Evolutionary conservation across 1,140 invertebrate species (phyloP).

Genomic region (Drosophila takahashii): DNA sequence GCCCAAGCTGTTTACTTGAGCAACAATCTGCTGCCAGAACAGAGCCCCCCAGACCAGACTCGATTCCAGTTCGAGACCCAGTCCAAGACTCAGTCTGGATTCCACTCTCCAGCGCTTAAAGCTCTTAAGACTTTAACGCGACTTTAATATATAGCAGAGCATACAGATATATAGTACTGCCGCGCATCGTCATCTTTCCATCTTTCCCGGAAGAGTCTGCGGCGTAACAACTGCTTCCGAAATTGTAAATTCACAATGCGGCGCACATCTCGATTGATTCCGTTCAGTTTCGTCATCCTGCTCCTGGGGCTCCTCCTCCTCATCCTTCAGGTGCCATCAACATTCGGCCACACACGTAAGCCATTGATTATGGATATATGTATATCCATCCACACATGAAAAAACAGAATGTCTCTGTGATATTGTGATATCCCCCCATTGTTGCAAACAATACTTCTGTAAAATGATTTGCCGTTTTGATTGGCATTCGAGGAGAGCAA

Average conservation of each 20-base stretch:
- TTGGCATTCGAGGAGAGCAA: background rate
- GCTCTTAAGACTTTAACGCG: conserved; percentile 75
- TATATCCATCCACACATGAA: conserved; percentile 18
- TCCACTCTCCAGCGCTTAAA: conserved; percentile 41
- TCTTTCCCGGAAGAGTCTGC: conserved; percentile 11
- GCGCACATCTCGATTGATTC: conserved; percentile 73
- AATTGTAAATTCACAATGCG: conserved; percentile 75
- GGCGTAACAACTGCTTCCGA: conserved; percentile 34
- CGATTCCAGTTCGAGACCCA: conserved; percentile 13
- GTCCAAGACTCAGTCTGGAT: conserved; percentile 31
- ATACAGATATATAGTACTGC: background rate
- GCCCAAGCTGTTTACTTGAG: conserved; percentile 78
- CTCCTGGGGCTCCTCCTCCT: conserved; percentile 4
- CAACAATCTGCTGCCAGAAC: conserved; percentile 75
- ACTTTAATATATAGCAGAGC: conserved; percentile 64
- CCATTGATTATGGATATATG: conserved; percentile 59
- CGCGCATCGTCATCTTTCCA: conserved; percentile 40
- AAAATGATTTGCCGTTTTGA: background rate
- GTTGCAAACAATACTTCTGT: background rate
- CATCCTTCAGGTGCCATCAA: conserved; percentile 27
- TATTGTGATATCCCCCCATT: background rate
- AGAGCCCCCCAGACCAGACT: conserved; percentile 25
- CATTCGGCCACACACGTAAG: conserved; percentile 74
- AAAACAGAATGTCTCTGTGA: conserved; percentile 17
- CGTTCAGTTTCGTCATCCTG: conserved; percentile 58